Evolutionary conservation across 2,888 invertebrate species (phyloP).

Genomic region (Clistopyga incitator): DNA sequence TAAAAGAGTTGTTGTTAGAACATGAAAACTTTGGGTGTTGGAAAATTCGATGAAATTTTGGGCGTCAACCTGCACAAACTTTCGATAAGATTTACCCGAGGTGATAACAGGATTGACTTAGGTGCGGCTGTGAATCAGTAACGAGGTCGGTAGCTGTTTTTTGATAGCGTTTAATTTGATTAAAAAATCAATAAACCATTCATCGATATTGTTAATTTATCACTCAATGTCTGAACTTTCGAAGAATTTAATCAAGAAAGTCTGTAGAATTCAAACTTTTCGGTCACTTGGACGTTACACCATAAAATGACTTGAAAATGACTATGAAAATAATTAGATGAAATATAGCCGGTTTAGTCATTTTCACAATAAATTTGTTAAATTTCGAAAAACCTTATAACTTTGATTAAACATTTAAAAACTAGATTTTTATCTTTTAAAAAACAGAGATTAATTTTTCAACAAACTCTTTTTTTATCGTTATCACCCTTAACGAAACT

Average conservation of each 20-base stretch:
- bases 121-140: not conserved
- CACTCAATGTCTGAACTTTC: not conserved
- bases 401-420: not conserved
- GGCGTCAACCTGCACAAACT: slow-evolving; percentile 28
- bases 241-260: not conserved
- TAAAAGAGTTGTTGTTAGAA: not conserved
- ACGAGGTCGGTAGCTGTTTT: slow-evolving; percentile 62
- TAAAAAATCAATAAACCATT: not conserved
- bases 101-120: not conserved
- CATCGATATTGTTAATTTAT: not conserved
- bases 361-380: not conserved
- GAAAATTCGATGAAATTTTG: not conserved
- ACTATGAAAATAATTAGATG: not conserved
- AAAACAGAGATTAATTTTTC: too few relatives aligned
- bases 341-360: not conserved
- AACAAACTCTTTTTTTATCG: too few relatives aligned
- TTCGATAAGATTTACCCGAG: slow-evolving; percentile 13
- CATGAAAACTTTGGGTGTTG: not conserved
- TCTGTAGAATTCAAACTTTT: not conserved
- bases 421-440: too few relatives aligned
- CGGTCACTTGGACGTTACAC: not conserved
- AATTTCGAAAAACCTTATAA: not conserved
- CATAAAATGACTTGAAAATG: not conserved
- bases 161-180: not conserved
- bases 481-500: too few relatives aligned